A percentile compares a stretch with the other conserved stretches of the same genome.
Conservation (phyloP, 2,113 vertebrate genomes). For the Rattus norvegicus region GRCr8 NC_086031.1:100800501-100801000, state of each 20-base stretch:
- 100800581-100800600: background rate
- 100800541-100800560: background rate
- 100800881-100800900: no score
- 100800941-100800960: background rate
- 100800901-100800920: no score
- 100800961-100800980: background rate
- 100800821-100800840: background rate
- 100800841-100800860: background rate
- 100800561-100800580: background rate
- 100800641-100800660: background rate
- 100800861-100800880: no score
- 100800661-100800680: background rate
- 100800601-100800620: background rate
- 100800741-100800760: background rate
- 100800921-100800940: background rate
- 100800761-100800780: background rate
- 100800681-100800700: background rate
- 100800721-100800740: background rate
- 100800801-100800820: background rate
- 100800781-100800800: background rate
- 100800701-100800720: background rate
- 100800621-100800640: no score
- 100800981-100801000: background rate
- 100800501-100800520: background rate
- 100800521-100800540: background rate